Base-by-base conservation (phyloP, 2,113 vertebrate genomes). In the Phocoena sinus region DNA sequence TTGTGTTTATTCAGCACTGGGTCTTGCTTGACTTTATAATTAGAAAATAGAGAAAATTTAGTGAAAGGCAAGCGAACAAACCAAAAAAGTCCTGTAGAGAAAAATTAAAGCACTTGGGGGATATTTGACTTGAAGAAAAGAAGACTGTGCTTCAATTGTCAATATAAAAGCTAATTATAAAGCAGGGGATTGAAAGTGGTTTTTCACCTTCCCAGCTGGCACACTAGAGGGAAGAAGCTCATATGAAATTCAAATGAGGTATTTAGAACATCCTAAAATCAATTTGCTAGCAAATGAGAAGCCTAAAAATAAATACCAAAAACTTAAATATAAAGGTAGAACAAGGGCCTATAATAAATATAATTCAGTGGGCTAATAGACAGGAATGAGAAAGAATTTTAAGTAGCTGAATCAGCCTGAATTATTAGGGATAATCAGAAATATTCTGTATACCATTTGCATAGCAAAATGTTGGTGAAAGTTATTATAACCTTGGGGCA, bases 181-280 rank as follows among this genome's bases (percentile, higher is more conserved):
- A 84, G 87, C 71, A 56, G 44, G 20, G 41, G 36, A 47, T 28
- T 91, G 68, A 96, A 94, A 87, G 60, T 56, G 83, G 62, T 93
- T 97, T 67, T 67, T 89, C 53, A 84, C 92, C 77, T 93, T 96
- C 84, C 20, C 90, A 88, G 90, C 53, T 60, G 87, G 85, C 65
- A 77, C 41, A 50, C 88, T 67, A 58, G 83, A n/a, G 41, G 47
- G 53, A 96, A 95, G 58, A n/a, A 80, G 88, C 70, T 94, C 79
- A 80, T 91, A 91, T 94, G 94, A 96, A 96, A 97, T 97, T 96
- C 97, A 97, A 97, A 97, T 94, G 95, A 97, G 92, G 23, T 96
- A 97, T 92, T 97, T 85, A 98, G 83, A 97, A 96, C 84, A 95
- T 68, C 76, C 90, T 90, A 90, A 96, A 95, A 96, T 95, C 98